These are phyloP conservation scores for Leptopterna dolabrata DNA, from an alignment of 2,888 invertebrate species.

Conservation along the genomic window DNA sequence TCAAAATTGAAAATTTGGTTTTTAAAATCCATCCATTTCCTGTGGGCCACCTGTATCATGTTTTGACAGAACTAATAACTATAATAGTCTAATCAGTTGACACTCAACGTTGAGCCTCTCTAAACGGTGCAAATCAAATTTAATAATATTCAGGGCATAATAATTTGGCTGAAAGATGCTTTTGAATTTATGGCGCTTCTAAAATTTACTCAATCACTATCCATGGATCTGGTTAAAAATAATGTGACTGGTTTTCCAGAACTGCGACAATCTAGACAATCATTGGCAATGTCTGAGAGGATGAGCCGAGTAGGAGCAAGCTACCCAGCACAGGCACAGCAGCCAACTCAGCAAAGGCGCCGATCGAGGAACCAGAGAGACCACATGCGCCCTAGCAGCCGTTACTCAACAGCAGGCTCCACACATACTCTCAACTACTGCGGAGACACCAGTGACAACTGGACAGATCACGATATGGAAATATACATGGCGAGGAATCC, in stretches of 20 bases:
- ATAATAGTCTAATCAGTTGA: too few species aligned
- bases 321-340: slow-evolving; percentile 74
- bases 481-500: slow-evolving; percentile 94
- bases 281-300: slow-evolving; percentile 84
- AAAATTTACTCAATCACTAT: too few species aligned
- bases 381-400: slow-evolving; percentile 78
- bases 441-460: slow-evolving; percentile 86
- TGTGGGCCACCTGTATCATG: too few species aligned
- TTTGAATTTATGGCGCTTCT: too few species aligned
- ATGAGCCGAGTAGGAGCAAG: slow-evolving; percentile 76
- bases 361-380: slow-evolving; percentile 74
- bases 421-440: slow-evolving; percentile 85
- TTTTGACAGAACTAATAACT: too few species aligned
- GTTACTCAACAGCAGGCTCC: slow-evolving; percentile 82
- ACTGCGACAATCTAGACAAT: slow-evolving; percentile 87
- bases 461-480: slow-evolving; percentile 96
- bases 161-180: too few species aligned
- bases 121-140: too few species aligned
- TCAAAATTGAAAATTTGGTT: too few species aligned
- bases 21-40: too few species aligned
- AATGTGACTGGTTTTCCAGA: slow-evolving; percentile 69
- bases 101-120: too few species aligned
- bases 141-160: too few species aligned
- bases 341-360: slow-evolving; percentile 74
- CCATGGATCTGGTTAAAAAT: not conserved